These are phyloP conservation scores for Oeneis ivallda DNA, from an alignment of 2,888 invertebrate genomes.

Conservation along the genomic window DNA sequence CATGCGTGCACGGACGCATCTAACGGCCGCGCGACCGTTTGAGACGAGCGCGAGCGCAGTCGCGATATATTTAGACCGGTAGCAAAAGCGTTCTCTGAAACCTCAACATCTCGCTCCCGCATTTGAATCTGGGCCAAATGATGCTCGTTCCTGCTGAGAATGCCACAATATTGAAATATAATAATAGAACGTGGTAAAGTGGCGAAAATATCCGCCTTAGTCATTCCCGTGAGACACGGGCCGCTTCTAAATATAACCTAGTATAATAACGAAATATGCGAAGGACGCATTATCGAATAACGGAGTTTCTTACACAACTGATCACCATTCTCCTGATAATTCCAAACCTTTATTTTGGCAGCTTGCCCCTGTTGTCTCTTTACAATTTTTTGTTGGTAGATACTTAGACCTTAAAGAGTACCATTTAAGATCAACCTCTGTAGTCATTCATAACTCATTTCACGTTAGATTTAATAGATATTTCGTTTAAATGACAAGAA, in stretches of 20 bases:
- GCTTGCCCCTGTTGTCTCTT: background rate
- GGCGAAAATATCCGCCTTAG: conserved; percentile 76
- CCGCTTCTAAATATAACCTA: conserved; percentile 64
- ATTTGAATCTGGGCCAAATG: conserved; percentile 82
- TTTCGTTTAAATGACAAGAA: background rate
- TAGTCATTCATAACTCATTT: background rate
- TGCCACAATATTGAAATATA: conserved; percentile 81
- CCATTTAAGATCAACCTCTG: background rate
- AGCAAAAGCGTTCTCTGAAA: conserved; percentile 77
- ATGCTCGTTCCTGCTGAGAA: conserved; percentile 75
- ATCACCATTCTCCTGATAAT: background rate
- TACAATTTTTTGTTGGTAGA: background rate
- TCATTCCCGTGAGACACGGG: conserved; percentile 67
- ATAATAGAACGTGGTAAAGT: conserved; percentile 73
- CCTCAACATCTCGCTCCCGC: conserved; percentile 75
- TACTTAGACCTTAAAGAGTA: background rate
- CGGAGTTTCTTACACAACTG: conserved; percentile 27
- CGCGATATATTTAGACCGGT: conserved; percentile 71
- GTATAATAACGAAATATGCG: conserved; percentile 71
- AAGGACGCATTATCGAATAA: conserved; percentile 54
- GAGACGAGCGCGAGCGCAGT: conserved; percentile 42
- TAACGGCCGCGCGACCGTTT: conserved; percentile 39
- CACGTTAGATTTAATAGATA: background rate
- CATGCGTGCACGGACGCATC: conserved; percentile 40
- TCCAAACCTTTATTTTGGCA: background rate